A percentile compares a stretch with the other conserved stretches of the same genome.
These are phyloP conservation scores for Chorisops tibialis DNA, from an alignment of 2,888 invertebrate genomes.

Conservation along the genomic window DNA sequence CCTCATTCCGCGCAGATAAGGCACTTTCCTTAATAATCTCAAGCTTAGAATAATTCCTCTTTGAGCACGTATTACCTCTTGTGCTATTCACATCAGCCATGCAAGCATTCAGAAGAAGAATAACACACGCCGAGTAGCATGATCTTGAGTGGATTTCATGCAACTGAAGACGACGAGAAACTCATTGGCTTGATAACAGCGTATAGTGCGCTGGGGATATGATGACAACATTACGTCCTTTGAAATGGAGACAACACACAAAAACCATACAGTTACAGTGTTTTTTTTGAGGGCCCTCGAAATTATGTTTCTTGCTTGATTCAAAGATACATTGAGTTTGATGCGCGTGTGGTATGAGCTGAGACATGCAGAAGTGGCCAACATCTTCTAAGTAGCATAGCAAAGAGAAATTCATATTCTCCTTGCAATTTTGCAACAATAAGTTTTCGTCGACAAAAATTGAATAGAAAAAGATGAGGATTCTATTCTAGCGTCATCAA, in stretches of 20 bases:
- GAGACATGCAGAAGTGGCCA: conserved; percentile 24
- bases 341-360: conserved; percentile 15
- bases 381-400: conserved; percentile 16
- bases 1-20: conserved; percentile 12
- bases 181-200: conserved; percentile 31
- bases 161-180: conserved; percentile 5
- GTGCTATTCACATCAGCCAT: conserved; percentile 22
- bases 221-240: conserved; percentile 33
- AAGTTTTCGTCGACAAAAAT: conserved; percentile 1
- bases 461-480: background rate
- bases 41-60: conserved; percentile 31
- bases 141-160: conserved; percentile 16
- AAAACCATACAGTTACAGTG: conserved; percentile 22
- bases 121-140: conserved; percentile 21
- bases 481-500: background rate
- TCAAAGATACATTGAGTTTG: conserved; percentile 14
- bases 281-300: conserved; percentile 18
- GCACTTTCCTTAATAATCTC: conserved; percentile 30
- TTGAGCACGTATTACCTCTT: conserved; percentile 34
- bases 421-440: background rate
- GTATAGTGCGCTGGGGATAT: conserved; percentile 23
- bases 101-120: conserved; percentile 30
- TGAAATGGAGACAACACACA: conserved; percentile 29
- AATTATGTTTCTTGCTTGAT: conserved; percentile 16
- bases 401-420: conserved; percentile 1